These are phyloP conservation scores for Sesamia nonagrioides DNA, from an alignment of 1,140 invertebrate species.

Conservation along the genomic window DNA sequence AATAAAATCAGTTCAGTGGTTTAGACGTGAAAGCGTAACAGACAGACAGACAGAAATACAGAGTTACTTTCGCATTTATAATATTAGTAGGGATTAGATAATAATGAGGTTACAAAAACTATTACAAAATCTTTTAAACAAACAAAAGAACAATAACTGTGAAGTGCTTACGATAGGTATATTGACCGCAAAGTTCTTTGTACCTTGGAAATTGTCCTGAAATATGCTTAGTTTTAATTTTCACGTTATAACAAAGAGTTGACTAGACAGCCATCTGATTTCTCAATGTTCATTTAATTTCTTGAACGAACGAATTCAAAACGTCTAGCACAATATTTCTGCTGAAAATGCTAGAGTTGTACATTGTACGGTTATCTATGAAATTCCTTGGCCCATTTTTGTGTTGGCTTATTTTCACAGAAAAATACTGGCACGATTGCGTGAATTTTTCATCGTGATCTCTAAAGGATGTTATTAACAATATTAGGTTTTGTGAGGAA, in stretches of 20 bases:
- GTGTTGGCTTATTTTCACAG: conserved; percentile 18
- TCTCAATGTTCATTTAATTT: conserved; percentile 38
- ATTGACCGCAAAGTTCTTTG: conserved; percentile 19
- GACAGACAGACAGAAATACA: no score
- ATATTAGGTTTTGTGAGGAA: neutral
- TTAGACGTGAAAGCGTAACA: no score
- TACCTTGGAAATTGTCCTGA: conserved; percentile 1
- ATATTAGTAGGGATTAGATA: no score
- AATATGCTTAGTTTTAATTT: conserved; percentile 55
- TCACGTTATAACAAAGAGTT: conserved; percentile 44
- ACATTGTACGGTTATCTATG: conserved; percentile 30
- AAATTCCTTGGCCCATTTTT: conserved; percentile 28
- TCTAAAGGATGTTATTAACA: neutral
- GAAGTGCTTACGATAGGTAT: neutral
- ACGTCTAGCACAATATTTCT: conserved; percentile 17
- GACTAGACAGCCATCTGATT: conserved; percentile 42
- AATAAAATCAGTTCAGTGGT: no score
- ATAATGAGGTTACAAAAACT: no score
- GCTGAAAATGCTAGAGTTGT: conserved; percentile 18
- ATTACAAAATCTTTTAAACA: no score
- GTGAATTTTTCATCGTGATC: conserved; percentile 5
- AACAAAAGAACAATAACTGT: neutral
- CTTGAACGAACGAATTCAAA: conserved; percentile 24
- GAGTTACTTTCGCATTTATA: no score
- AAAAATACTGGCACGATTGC: conserved; percentile 13